Conservation (phyloP, 2,888 invertebrate species). For the Cheilosia vulpina region DNA sequence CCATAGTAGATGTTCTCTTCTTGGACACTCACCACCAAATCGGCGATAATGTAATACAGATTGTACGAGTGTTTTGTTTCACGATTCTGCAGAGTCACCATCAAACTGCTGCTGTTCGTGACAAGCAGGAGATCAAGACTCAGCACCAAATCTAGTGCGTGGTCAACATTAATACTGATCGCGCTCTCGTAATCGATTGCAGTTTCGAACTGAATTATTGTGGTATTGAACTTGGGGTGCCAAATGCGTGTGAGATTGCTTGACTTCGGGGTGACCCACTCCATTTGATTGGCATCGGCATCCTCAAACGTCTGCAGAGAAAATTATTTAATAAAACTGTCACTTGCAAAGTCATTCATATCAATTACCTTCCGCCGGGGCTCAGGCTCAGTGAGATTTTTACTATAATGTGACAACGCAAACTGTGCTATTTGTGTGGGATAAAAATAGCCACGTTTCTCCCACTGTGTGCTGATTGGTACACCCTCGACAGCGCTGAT, state of each 20-base stretch:
- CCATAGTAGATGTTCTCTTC: slow-evolving; percentile 94
- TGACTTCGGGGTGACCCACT: slow-evolving; percentile 90
- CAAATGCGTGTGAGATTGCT: slow-evolving; percentile 87
- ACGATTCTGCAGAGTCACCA: slow-evolving; percentile 90
- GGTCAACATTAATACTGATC: slow-evolving; percentile 88
- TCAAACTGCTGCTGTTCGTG: slow-evolving; percentile 91
- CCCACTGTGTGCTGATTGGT: slow-evolving; percentile 98
- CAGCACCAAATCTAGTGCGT: slow-evolving; percentile 90
- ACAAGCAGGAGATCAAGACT: slow-evolving; percentile 89
- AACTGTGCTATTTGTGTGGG: slow-evolving; percentile 99
- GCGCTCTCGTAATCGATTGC: slow-evolving; percentile 88
- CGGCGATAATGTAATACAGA: slow-evolving; percentile 92
- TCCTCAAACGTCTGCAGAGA: slow-evolving; percentile 87
- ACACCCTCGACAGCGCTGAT: slow-evolving; percentile 97
- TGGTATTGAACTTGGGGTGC: slow-evolving; percentile 86
- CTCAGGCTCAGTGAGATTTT: slow-evolving; percentile 93
- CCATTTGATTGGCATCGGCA: slow-evolving; percentile 87
- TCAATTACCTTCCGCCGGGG: slow-evolving; percentile 86
- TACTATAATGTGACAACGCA: slow-evolving; percentile 98
- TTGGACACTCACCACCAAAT: slow-evolving; percentile 89
- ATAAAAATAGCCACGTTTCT: slow-evolving; percentile 97
- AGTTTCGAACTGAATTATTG: slow-evolving; percentile 89
- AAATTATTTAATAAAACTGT: background rate
- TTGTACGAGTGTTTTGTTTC: slow-evolving; percentile 91
- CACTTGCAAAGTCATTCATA: background rate